Evolutionary conservation across 2,888 invertebrate genomes (phyloP).

Genomic region (Eustalomyia histrio): DNA sequence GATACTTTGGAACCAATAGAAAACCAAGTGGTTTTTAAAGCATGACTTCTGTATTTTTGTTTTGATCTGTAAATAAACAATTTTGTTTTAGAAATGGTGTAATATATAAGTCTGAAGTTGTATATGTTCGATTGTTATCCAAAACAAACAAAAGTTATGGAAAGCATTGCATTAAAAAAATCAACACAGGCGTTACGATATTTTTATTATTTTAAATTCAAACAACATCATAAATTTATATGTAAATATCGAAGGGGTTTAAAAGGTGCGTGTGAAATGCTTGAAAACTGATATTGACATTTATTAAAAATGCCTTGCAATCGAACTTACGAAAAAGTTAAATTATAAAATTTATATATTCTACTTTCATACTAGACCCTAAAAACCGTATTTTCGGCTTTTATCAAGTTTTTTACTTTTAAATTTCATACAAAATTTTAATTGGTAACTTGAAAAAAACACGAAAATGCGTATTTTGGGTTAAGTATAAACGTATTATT

Average conservation of each 20-base stretch:
- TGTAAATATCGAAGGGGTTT: constrained; percentile 15
- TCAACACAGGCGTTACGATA: background rate
- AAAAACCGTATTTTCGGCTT: no score
- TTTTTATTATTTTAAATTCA: background rate
- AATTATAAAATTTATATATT: no score
- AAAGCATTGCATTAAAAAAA: background rate
- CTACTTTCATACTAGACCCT: no score
- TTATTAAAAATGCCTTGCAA: constrained; percentile 1
- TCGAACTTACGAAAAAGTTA: background rate
- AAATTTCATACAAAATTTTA: no score
- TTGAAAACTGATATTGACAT: background rate
- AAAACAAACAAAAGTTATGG: background rate
- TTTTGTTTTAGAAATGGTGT: background rate
- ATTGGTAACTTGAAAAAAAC: no score
- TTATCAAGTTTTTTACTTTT: no score
- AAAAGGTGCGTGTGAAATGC: constrained; percentile 17
- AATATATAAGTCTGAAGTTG: background rate
- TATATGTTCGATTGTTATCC: background rate
- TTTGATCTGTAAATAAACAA: no score
- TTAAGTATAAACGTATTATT: no score
- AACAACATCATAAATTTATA: background rate
- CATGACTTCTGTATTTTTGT: no score
- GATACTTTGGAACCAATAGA: no score
- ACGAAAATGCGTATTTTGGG: no score
- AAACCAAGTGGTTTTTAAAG: no score